Evolutionary conservation across 2,113 vertebrate genomes (phyloP), one percentile per base, ranked within the genome.

Genomic region (Microcebus tavaratra): DNA sequence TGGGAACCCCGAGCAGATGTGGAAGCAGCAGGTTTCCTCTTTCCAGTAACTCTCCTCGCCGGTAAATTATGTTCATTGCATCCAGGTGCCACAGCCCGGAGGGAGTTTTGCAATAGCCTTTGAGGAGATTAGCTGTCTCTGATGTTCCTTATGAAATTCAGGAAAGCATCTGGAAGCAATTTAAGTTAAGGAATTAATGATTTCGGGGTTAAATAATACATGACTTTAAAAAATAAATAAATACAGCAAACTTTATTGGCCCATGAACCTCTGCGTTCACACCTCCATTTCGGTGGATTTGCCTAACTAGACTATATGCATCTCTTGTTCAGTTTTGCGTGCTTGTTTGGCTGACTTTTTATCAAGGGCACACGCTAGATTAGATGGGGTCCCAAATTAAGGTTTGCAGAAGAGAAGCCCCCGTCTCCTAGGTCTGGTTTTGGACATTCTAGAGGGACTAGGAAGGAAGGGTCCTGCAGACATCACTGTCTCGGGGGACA

Each of bases 141-240:
- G 80, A 84, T 72, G 92, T 94, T 83, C 10, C 65, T 88, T 88
- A 67, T 68, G 92, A 96, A 82, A 94, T 57, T 90, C 92, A 79
- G 84, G 84, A 63, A 21, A 63, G 76, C 98, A 97, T 95, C 97
- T 97, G 96, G 97, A 97, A 97, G 90, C 61, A n/a, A 92, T 96
- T 96, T 88, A 36, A 73, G 70, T 88, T 59, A 68, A 88, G 92
- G 84, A 94, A 96, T 96, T 82, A 96, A 95, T 90, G 90, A 96
- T 90, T 91, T 57, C 25, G 15, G 83, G 87, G 85, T 91, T 96
- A 93, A 96, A 96, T 85, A 96, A 95, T 68, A 88, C 93, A 85
- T 20, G 36, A n/a, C 68, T 91, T 94, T 3, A 31, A 86, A 29
- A 90, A 91, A 45, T 45, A 45, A 97, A 91, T 85, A 97, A 88